These are phyloP conservation scores for Zhuqinia jingwanae DNA, from an alignment of 2,888 invertebrate genomes.

Conservation along the genomic window DNA sequence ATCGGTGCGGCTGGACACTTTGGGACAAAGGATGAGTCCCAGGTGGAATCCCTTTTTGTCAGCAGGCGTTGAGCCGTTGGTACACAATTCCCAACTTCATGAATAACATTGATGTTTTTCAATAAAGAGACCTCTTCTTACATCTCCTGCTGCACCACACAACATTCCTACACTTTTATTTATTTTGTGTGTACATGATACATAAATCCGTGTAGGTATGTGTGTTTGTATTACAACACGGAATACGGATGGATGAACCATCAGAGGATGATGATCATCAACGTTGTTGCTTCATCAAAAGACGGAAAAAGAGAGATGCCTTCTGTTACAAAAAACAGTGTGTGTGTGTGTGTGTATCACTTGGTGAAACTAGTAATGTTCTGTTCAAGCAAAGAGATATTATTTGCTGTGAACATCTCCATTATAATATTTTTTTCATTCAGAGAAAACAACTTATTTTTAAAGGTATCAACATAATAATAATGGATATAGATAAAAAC, in stretches of 20 bases:
- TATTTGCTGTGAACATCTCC: slow-evolving; percentile 61
- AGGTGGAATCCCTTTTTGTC: slow-evolving; percentile 79
- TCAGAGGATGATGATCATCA: slow-evolving; percentile 55
- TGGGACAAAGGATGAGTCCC: slow-evolving; percentile 79
- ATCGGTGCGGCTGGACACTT: slow-evolving; percentile 79
- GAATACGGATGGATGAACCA: slow-evolving; percentile 46
- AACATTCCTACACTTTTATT: slow-evolving; percentile 40
- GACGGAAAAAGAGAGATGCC: slow-evolving; percentile 1
- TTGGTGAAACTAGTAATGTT: slow-evolving; percentile 27
- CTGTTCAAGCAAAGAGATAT: slow-evolving; percentile 12
- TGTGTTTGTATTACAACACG: too few relatives aligned
- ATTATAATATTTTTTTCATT: slow-evolving; percentile 56
- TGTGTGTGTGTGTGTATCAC: too few relatives aligned
- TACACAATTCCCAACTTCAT: slow-evolving; percentile 55
- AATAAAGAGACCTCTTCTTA: slow-evolving; percentile 50
- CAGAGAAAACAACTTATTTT: slow-evolving; percentile 53
- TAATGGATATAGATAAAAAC: neutral
- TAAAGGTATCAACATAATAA: slow-evolving; percentile 27
- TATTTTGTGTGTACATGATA: neutral
- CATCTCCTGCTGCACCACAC: slow-evolving; percentile 50
- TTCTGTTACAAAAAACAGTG: slow-evolving; percentile 27
- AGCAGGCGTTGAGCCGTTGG: slow-evolving; percentile 79
- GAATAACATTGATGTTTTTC: slow-evolving; percentile 51
- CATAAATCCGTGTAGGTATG: neutral
- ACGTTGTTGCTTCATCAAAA: slow-evolving; percentile 46